Percentiles rank a stretch among this genome's conserved stretches.
Conservation (phyloP, 1,140 invertebrate genomes). For the Pogonus chalceus region DNA sequence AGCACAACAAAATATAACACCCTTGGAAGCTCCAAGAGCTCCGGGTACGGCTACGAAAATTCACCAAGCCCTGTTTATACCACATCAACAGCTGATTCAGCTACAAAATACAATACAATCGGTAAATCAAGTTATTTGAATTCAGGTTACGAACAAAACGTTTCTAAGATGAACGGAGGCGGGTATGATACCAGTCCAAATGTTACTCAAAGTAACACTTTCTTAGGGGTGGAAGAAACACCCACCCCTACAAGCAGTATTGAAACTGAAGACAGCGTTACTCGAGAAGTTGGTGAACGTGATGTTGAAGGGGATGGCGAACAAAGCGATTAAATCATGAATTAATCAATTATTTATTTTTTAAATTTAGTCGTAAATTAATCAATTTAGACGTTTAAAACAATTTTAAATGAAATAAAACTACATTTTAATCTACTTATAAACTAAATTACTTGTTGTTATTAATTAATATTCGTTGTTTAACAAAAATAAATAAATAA, state of each 20-base stretch:
- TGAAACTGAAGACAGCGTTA: conserved; percentile 47
- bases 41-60: conserved; percentile 13
- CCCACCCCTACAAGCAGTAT: conserved; percentile 49
- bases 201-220: conserved; percentile 17
- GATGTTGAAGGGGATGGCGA: conserved; percentile 49
- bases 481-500: too few relatives aligned
- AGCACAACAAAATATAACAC: conserved; percentile 24
- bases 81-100: conserved; percentile 9
- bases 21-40: conserved; percentile 22
- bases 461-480: too few relatives aligned
- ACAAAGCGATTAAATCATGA: conserved; percentile 43
- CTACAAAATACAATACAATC: conserved; percentile 24
- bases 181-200: conserved; percentile 16
- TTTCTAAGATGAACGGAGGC: conserved; percentile 12
- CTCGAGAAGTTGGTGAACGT: conserved; percentile 41
- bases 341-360: not conserved
- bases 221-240: conserved; percentile 36
- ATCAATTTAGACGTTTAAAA: too few relatives aligned
- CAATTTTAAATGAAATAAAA: too few relatives aligned
- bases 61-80: conserved; percentile 7
- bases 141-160: conserved; percentile 3
- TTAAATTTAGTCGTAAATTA: too few relatives aligned
- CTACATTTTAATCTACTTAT: too few relatives aligned
- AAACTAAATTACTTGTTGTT: too few relatives aligned
- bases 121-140: conserved; percentile 23